Conservation (phyloP, 2,797 vertebrate genomes). For the Heteromormyrus szaboi region DNA sequence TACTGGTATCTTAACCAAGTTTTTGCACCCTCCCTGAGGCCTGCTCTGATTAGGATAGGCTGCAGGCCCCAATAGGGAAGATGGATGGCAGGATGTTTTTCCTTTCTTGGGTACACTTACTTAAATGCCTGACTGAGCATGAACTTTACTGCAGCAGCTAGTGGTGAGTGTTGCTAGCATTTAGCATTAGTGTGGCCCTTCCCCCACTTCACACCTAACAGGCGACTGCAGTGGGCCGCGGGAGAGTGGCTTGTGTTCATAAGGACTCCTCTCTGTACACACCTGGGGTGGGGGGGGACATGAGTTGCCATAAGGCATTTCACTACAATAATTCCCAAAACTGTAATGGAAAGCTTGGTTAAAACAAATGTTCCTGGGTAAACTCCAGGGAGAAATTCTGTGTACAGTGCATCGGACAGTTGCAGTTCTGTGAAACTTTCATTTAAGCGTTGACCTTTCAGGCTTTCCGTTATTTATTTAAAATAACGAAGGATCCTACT, state of each 20-base stretch:
- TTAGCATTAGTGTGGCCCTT: neutral
- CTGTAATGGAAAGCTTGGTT: neutral
- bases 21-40: neutral
- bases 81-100: neutral
- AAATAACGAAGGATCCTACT: neutral
- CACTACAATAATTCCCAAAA: neutral
- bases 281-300: neutral
- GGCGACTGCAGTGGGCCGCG: neutral
- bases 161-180: neutral
- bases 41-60: neutral
- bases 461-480: neutral
- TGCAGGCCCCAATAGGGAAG: neutral
- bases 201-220: neutral
- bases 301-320: neutral
- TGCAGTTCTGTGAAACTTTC: neutral
- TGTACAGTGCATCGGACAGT: neutral
- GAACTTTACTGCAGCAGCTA: neutral
- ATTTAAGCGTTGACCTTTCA: neutral
- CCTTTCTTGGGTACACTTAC: neutral
- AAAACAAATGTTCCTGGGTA: neutral
- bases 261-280: neutral
- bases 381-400: neutral
- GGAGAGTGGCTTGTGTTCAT: neutral
- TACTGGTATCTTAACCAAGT: neutral
- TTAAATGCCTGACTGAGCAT: neutral